Evolutionary conservation across 2,888 invertebrate genomes (phyloP).

Genomic region (Apamea epomidion): DNA sequence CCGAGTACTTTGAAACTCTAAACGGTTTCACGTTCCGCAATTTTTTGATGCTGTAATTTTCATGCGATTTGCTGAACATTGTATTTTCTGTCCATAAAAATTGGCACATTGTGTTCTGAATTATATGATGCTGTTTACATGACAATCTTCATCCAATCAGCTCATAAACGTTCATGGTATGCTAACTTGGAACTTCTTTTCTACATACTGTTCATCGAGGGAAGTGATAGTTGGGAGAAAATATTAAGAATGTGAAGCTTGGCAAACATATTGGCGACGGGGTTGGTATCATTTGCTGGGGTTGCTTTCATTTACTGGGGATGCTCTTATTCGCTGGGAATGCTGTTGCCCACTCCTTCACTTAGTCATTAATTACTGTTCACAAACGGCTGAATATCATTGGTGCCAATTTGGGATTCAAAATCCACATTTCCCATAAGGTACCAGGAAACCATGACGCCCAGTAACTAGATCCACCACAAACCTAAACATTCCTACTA

Average conservation of each 20-base stretch:
- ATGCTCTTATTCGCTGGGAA: not conserved
- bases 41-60: constrained; percentile 4
- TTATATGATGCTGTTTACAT: not conserved
- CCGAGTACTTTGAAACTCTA: constrained; percentile 4
- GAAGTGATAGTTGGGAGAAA: not conserved
- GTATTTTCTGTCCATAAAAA: not conserved
- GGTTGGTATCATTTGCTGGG: not conserved
- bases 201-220: not conserved
- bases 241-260: not conserved
- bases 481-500: constrained; percentile 14
- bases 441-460: constrained; percentile 20
- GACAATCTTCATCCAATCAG: not conserved
- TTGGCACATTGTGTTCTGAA: not conserved
- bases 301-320: not conserved
- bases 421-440: not conserved
- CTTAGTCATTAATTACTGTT: not conserved
- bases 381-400: not conserved
- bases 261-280: not conserved
- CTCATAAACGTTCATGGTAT: not conserved
- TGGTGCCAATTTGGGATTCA: not conserved
- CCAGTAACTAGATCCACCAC: constrained; percentile 36
- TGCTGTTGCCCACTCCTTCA: not conserved
- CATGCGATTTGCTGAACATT: constrained; percentile 5
- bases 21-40: constrained; percentile 38
- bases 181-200: not conserved